These are phyloP conservation scores for Cheilosia pagana DNA, from an alignment of 2,888 invertebrate species.

Conservation along the genomic window DNA sequence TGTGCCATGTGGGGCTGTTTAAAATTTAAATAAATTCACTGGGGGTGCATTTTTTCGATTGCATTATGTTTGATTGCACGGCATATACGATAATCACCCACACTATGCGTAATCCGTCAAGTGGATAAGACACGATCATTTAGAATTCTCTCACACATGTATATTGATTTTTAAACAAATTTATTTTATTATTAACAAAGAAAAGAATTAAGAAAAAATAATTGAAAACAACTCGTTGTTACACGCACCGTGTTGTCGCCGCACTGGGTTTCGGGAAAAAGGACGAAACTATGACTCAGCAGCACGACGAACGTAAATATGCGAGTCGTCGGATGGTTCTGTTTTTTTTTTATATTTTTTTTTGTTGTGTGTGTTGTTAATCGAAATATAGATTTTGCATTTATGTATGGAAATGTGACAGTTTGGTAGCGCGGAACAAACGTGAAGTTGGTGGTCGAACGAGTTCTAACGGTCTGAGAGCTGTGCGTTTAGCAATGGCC, in stretches of 20 bases:
- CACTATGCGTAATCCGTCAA: slow-evolving; percentile 31
- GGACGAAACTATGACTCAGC: slow-evolving; percentile 65
- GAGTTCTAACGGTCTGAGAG: slow-evolving; percentile 72
- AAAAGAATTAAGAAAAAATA: slow-evolving; percentile 6
- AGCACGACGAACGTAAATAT: slow-evolving; percentile 55
- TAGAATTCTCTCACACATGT: slow-evolving; percentile 3
- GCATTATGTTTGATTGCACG: slow-evolving; percentile 8
- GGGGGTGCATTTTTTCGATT: slow-evolving; percentile 7
- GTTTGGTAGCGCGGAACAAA: slow-evolving; percentile 46
- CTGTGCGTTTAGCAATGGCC: slow-evolving; percentile 47
- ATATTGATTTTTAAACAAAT: slow-evolving; percentile 16
- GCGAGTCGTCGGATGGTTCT: slow-evolving; percentile 38
- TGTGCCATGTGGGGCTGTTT: slow-evolving; percentile 11
- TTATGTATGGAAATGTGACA: slow-evolving; percentile 31
- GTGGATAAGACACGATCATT: slow-evolving; percentile 9
- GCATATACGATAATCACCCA: not conserved
- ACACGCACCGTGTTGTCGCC: slow-evolving; percentile 49
- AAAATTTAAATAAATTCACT: slow-evolving; percentile 28
- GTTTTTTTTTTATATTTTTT: not conserved
- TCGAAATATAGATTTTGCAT: slow-evolving; percentile 62
- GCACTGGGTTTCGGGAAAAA: slow-evolving; percentile 27
- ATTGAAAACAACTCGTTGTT: slow-evolving; percentile 5
- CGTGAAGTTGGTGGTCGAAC: slow-evolving; percentile 70
- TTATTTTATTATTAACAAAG: slow-evolving; percentile 6
- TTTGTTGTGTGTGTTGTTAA: slow-evolving; percentile 20